These are phyloP conservation scores for Xerus rutilus DNA, from an alignment of 2,797 vertebrate genomes.

Conservation along the genomic window DNA sequence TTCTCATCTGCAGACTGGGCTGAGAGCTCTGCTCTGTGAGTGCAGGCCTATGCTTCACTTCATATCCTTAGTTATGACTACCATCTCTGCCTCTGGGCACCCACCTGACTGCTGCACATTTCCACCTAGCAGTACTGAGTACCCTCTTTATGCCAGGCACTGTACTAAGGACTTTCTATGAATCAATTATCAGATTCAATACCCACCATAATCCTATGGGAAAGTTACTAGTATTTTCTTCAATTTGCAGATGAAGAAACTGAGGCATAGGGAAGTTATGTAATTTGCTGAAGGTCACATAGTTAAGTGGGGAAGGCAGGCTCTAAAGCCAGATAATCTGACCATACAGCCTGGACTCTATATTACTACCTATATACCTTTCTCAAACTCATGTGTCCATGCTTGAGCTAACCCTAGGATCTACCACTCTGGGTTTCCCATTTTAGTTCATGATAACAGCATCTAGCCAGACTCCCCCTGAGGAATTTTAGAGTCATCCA, in stretches of 20 bases:
- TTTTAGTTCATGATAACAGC: not conserved
- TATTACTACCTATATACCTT: not conserved
- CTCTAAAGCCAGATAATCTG: not conserved
- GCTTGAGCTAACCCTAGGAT: not conserved
- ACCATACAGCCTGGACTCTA: not conserved
- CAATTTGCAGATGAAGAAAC: not conserved
- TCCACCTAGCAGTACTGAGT: not conserved
- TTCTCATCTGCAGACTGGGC: not conserved
- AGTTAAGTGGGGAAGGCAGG: not conserved
- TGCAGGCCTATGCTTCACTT: too few relatives aligned
- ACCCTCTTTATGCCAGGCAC: not conserved
- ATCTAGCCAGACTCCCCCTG: not conserved
- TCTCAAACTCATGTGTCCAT: not conserved
- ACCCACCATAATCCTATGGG: not conserved
- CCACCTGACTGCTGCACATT: not conserved
- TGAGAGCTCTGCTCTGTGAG: not conserved
- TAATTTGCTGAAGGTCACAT: not conserved
- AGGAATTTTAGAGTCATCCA: not conserved
- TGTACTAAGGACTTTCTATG: not conserved
- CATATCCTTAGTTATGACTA: not conserved
- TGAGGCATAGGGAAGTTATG: not conserved
- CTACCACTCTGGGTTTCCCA: not conserved
- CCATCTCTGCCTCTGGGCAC: not conserved
- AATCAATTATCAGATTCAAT: not conserved
- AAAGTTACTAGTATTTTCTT: not conserved